Conservation (phyloP, 2,797 vertebrate species). For the Prionace glauca region DNA sequence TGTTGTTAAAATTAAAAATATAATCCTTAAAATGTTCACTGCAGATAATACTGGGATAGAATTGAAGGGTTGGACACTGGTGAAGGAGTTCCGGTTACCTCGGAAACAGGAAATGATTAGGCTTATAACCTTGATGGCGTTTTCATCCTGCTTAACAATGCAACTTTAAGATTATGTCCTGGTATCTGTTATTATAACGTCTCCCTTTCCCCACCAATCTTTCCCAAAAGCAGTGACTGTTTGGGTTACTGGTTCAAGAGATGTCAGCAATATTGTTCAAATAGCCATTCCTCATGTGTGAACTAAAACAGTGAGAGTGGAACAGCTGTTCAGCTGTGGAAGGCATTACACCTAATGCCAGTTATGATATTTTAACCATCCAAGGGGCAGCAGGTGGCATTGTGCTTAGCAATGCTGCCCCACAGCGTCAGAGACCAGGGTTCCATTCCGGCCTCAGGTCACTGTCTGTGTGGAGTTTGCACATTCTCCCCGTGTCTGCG, state of each 20-base stretch:
- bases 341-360: background rate
- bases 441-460: too few relatives aligned
- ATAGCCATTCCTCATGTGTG: background rate
- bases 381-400: too few relatives aligned
- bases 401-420: too few relatives aligned
- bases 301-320: background rate
- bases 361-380: background rate
- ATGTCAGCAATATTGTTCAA: background rate
- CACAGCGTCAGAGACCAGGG: too few relatives aligned
- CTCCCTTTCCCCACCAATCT: slow-evolving; percentile 16
- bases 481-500: too few relatives aligned
- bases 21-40: background rate
- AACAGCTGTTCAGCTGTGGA: background rate
- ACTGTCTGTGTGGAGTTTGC: too few relatives aligned
- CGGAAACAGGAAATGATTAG: background rate
- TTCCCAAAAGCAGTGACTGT: background rate
- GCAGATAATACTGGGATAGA: background rate
- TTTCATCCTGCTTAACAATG: background rate
- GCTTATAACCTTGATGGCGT: background rate
- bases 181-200: background rate
- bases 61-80: background rate
- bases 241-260: background rate
- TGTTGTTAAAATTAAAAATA: background rate
- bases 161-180: background rate
- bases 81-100: background rate